Evolutionary conservation across 1,140 invertebrate species (phyloP).

Genomic region (Chironomus striatipennis): DNA sequence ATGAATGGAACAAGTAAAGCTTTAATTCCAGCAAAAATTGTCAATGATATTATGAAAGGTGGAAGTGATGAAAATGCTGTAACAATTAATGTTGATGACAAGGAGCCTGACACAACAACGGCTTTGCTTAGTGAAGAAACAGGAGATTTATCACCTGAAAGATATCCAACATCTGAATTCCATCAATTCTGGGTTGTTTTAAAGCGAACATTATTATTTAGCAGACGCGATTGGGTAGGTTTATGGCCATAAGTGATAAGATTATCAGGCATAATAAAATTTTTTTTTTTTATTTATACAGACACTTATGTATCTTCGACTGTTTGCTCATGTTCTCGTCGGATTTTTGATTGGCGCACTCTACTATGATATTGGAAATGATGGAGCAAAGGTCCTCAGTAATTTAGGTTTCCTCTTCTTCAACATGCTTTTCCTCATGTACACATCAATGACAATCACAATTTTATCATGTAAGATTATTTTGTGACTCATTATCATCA

Average conservation of each 20-base stretch:
- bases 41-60: constrained; percentile 60
- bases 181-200: constrained; percentile 74
- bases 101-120: constrained; percentile 53
- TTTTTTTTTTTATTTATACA: constrained; percentile 39
- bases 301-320: constrained; percentile 88
- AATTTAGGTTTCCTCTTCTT: constrained; percentile 96
- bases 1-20: constrained; percentile 30
- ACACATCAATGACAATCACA: constrained; percentile 96
- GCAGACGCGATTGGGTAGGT: constrained; percentile 70
- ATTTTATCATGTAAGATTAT: constrained; percentile 83
- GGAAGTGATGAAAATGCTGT: constrained; percentile 38
- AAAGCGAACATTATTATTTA: constrained; percentile 69
- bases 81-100: constrained; percentile 49
- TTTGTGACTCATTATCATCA: too few species aligned
- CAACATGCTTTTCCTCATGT: constrained; percentile 97
- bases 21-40: constrained; percentile 43
- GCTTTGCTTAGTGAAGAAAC: constrained; percentile 54
- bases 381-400: constrained; percentile 88
- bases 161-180: constrained; percentile 67
- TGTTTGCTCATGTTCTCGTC: constrained; percentile 86
- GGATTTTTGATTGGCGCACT: constrained; percentile 86
- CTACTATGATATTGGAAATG: constrained; percentile 89
- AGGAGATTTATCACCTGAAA: constrained; percentile 44
- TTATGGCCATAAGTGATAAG: background rate
- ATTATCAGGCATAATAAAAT: background rate